Percentiles rank a stretch among this genome's conserved stretches.
phyloP scores from a whole-genome alignment of 2,888 invertebrate species.

The Andrena trimmerana region DNA sequence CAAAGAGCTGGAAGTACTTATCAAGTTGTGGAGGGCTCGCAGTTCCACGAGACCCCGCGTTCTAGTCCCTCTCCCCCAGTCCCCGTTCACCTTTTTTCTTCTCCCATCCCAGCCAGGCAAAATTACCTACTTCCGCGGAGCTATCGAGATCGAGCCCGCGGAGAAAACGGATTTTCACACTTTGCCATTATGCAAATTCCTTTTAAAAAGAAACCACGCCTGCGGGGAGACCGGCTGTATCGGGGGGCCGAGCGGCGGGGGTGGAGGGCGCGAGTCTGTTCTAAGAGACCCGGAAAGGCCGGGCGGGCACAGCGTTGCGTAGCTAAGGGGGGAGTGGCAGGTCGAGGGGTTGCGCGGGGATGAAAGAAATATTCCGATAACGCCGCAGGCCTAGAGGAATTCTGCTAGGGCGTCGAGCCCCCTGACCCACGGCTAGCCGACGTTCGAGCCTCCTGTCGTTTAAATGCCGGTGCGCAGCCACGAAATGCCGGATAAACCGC shows the following conservation, averaged over 20 bases:
- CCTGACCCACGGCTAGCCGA: conserved; percentile 41
- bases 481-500: conserved; percentile 62
- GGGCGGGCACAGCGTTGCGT: neutral
- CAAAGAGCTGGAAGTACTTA: conserved; percentile 59
- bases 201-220: conserved; percentile 74
- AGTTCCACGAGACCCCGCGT: conserved; percentile 45
- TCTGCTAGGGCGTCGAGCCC: conserved; percentile 47
- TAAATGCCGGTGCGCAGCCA: conserved; percentile 57
- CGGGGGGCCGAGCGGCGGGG: conserved; percentile 14
- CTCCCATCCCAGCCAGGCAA: conserved; percentile 50
- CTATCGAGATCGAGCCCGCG: conserved; percentile 72
- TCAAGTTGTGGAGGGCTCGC: conserved; percentile 65
- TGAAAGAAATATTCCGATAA: conserved; percentile 78
- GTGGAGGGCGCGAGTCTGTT: conserved; percentile 21
- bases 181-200: conserved; percentile 81
- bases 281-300: neutral
- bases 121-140: conserved; percentile 70
- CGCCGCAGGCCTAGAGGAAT: conserved; percentile 70
- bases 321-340: neutral
- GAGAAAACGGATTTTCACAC: conserved; percentile 79
- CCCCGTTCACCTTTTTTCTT: neutral
- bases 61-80: conserved; percentile 10
- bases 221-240: conserved; percentile 50
- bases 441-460: conserved; percentile 49
- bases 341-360: conserved; percentile 8